phyloP scores from a whole-genome alignment of 2,888 invertebrate species.

The Synanthedon tipuliformis region DNA sequence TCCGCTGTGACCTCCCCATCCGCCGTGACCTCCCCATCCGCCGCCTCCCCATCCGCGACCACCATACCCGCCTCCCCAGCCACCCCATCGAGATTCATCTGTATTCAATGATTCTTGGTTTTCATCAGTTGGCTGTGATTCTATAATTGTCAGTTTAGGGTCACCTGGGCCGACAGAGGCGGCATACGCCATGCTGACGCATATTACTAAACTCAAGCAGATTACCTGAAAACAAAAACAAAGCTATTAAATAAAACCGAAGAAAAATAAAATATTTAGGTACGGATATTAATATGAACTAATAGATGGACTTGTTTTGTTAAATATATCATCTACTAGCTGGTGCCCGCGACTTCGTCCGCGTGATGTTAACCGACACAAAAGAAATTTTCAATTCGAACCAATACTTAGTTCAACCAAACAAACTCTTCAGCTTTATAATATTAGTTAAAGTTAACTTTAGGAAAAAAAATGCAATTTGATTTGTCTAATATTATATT shows the following conservation, averaged over 20 bases:
- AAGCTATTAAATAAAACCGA: not conserved
- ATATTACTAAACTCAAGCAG: conserved; percentile 25
- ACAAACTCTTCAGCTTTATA: too few species aligned
- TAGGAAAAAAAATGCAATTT: too few species aligned
- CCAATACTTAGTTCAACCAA: too few species aligned
- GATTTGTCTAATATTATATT: too few species aligned
- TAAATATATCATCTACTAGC: too few species aligned
- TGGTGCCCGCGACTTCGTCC: too few species aligned
- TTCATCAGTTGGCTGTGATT: conserved; percentile 20
- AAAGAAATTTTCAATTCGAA: too few species aligned
- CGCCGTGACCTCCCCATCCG: conserved; percentile 3
- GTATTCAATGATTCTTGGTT: conserved; percentile 3
- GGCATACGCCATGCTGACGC: conserved; percentile 27
- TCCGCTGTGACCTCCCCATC: conserved; percentile 8
- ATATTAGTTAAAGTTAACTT: too few species aligned
- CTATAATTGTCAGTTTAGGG: not conserved
- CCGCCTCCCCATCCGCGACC: conserved; percentile 11
- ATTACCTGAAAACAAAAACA: conserved; percentile 21
- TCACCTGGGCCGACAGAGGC: conserved; percentile 6
- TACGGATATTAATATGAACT: too few species aligned
- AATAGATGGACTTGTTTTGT: too few species aligned
- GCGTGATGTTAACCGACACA: too few species aligned
- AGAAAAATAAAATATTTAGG: not conserved
- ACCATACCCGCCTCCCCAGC: conserved; percentile 6
- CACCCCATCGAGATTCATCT: not conserved